Base-by-base conservation (phyloP, 2,888 invertebrate species). In the Drosophila buzzatii region DNA sequence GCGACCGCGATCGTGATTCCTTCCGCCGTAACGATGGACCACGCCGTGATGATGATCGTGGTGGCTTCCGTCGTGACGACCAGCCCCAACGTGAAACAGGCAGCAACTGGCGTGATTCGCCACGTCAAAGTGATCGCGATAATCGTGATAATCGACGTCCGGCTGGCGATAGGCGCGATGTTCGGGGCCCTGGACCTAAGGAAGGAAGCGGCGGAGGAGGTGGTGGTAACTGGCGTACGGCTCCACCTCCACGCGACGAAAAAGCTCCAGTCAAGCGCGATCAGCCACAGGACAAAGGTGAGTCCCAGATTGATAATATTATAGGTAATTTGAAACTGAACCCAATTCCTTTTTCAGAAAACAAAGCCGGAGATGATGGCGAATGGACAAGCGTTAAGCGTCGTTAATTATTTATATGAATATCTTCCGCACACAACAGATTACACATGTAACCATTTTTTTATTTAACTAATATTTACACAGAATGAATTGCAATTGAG, bases 371-470 rank as follows among this genome's bases (percentile, higher is more conserved):
- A 0, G 95, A 95, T 79, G 94, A 94, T 73, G 95, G 94, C 20
- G 95, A 95, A 70, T 95, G 95, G 95, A 95, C 95, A 56, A 93
- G 93, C 63, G 95, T 95, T 56, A 94, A 94, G 67, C 93, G 94
- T 64, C 95, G 94, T 90, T 93, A 90, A 88, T 60, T 63, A 58
- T 45, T 44, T 69, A 81, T 60, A 60, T 69, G 75, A 63, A 58
- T 58, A 56, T 73, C 67, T 64, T 71, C 71, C 63, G 76, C 74
- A 81, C 67, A 69, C 68, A 75, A 58, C 55, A 81, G 68, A 70
- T 59, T 20, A 72, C 18, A 77, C 70, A 59, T 56, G 41, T 67
- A 70, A 39, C 56, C 72, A 65, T 74, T 73, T 75, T 69, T 33
- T 42, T 10, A 55, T 41, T 56, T 67, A 73, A 74, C 51, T 27